Conservation (phyloP, 2,113 vertebrate genomes). For the Sphyrna mokarran region DNA sequence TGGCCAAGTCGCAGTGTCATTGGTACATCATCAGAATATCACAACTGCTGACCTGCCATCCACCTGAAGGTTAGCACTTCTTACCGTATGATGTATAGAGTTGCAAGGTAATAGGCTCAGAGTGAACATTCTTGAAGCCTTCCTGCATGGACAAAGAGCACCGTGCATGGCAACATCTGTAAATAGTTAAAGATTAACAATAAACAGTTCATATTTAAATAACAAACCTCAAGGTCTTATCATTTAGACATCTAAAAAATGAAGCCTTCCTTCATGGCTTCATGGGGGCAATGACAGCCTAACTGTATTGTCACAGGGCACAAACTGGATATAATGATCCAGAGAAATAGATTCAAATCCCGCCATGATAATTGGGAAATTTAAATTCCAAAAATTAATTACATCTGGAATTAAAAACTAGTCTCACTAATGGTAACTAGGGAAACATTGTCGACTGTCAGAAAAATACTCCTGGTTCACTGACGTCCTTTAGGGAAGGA, state of each 20-base stretch:
- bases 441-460: neutral
- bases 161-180: too few relatives aligned
- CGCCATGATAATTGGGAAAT: neutral
- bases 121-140: too few relatives aligned
- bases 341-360: neutral
- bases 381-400: neutral
- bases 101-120: too few relatives aligned
- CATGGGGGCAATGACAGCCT: neutral
- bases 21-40: neutral
- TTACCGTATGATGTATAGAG: too few relatives aligned
- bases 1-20: neutral
- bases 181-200: too few relatives aligned
- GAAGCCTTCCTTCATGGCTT: neutral
- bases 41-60: neutral
- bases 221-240: too few relatives aligned
- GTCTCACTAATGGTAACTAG: neutral
- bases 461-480: neutral
- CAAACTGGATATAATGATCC: neutral
- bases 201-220: too few relatives aligned
- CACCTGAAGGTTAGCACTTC: too few relatives aligned
- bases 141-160: too few relatives aligned
- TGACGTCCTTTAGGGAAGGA: neutral
- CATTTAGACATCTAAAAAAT: too few relatives aligned
- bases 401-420: neutral
- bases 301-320: neutral